Base-by-base conservation (phyloP, 2,888 invertebrate genomes). In the Sisyra terminalis region DNA sequence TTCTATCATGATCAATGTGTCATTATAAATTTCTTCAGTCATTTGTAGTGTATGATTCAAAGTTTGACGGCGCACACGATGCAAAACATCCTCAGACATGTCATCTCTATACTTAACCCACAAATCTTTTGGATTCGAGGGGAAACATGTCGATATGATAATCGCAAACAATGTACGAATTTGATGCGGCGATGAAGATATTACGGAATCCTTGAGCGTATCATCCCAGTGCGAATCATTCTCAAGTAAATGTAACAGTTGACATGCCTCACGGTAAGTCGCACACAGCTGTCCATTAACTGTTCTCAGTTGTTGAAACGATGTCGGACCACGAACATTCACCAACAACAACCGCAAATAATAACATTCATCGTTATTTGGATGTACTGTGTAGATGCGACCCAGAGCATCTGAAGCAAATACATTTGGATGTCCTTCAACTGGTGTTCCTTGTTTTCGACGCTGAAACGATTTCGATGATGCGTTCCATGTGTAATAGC, bases 21-120 rank as follows among this genome's bases (percentile, higher is more conserved):
- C 51, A 49, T 55, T 54, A 31, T 51, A 55, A 39, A 55, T 53
- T 16, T 50, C 50, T n/a, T n/a, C n/a, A n/a, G n/a, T n/a, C n/a
- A n/a, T n/a, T n/a, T n/a, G n/a, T n/a, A 40, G 45, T 38, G 14
- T 45, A 45, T 34, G 13, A 36, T 43, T 50, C 49, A 46, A 47
- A 39, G 44, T 40, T 45, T 50, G 46, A 46, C 46, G 41, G 41
- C 46, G 46, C 49, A 46, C 48, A 50, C 43, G 51, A 49, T 53
- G 49, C 50, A 54, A 52, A 36, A 40, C 31, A 40, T 31, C 31
- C 14, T 40, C 34, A 40, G 13, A 31, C 29, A 16, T 40, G 9
- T 36, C 17, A 18, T 45, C 38, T 42, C 16, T 46, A 40, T 32
- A 32, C 9, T 32, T 32, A 10, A 53, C 24, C 52, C 55, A 54